Evolutionary conservation across 1,140 invertebrate species (phyloP).

Genomic region (Leptonema lineaticorne): DNA sequence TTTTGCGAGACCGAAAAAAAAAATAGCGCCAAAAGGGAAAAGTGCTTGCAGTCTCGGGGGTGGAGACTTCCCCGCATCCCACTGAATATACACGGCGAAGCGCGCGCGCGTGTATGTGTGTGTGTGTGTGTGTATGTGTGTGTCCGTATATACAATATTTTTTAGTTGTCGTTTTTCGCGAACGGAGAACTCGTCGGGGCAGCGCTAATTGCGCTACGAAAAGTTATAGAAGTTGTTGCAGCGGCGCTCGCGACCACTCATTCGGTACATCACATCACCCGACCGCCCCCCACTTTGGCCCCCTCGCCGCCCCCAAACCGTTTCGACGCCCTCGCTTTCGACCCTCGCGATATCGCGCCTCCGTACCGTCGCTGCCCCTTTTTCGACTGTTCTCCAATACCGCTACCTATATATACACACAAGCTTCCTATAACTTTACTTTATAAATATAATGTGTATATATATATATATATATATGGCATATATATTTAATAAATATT

Average conservation of each 20-base stretch:
- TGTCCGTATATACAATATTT: too few species aligned
- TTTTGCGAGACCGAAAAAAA: too few species aligned
- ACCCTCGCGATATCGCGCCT: background rate
- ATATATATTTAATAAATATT: too few species aligned
- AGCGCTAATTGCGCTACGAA: slow-evolving; percentile 8
- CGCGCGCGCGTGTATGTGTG: too few species aligned
- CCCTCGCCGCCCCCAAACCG: background rate
- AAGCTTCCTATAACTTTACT: background rate
- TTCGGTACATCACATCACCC: background rate
- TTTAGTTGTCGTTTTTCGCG: background rate
- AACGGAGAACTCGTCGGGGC: background rate
- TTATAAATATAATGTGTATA: too few species aligned
- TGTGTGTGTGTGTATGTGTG: too few species aligned
- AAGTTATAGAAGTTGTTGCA: slow-evolving; percentile 6
- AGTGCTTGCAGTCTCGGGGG: too few species aligned
- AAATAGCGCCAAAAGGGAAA: too few species aligned
- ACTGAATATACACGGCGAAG: too few species aligned
- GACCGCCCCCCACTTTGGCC: background rate
- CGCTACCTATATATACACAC: background rate
- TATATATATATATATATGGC: too few species aligned
- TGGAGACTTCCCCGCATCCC: too few species aligned
- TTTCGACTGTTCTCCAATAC: background rate
- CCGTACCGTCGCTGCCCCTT: background rate
- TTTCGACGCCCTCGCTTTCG: background rate
- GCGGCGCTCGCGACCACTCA: background rate